A percentile compares a stretch with the other conserved stretches of the same genome.
These are phyloP conservation scores for Cheiracanthium punctorium DNA, from an alignment of 2,888 invertebrate species.

Conservation along the genomic window DNA sequence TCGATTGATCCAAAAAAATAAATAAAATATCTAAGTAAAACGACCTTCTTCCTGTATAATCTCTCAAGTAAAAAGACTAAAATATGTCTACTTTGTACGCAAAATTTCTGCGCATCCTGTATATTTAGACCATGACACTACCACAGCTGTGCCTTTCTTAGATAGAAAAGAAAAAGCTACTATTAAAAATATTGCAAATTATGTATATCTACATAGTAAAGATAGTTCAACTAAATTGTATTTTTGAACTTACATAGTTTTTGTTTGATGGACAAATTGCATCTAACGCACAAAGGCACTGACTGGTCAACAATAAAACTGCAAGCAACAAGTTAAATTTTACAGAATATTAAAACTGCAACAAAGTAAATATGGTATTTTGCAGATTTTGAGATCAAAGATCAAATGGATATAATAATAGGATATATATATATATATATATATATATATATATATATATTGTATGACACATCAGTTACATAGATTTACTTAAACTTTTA, in stretches of 20 bases:
- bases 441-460: too few species aligned
- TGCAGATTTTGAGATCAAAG: neutral
- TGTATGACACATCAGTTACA: too few species aligned
- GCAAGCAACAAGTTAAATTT: neutral
- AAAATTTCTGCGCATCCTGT: neutral
- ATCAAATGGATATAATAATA: too few species aligned
- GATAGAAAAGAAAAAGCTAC: slow-evolving; percentile 29
- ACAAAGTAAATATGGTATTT: too few species aligned
- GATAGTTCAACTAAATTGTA: slow-evolving; percentile 36
- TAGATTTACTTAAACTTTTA: too few species aligned
- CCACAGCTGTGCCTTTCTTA: slow-evolving; percentile 59
- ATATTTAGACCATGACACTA: neutral
- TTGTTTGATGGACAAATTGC: neutral
- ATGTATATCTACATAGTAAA: slow-evolving; percentile 27
- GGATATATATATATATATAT: too few species aligned
- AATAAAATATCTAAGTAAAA: too few species aligned
- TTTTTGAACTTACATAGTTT: slow-evolving; percentile 5
- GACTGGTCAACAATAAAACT: neutral
- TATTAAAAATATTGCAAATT: slow-evolving; percentile 18
- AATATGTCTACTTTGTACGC: neutral
- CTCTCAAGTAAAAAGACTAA: too few species aligned
- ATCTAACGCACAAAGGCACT: neutral
- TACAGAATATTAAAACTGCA: neutral
- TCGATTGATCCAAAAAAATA: too few species aligned
- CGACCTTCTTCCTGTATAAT: too few species aligned